phyloP scores from a whole-genome alignment of 2,797 vertebrate genomes.

The Smutsia temminckii region DNA sequence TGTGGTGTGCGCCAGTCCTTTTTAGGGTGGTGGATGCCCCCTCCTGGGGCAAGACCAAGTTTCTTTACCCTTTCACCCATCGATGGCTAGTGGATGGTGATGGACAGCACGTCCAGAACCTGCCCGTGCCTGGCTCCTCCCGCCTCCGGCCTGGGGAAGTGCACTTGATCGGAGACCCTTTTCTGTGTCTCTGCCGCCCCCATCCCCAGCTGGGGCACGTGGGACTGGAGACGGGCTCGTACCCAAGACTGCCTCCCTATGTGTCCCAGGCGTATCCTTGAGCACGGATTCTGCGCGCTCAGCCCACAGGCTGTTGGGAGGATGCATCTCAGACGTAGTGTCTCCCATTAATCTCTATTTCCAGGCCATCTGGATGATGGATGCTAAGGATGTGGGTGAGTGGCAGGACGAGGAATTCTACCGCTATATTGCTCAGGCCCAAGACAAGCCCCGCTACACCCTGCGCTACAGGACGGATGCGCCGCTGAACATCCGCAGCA shows the following conservation, averaged over 20 bases:
- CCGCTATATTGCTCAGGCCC: constrained; percentile 91
- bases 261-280: background rate
- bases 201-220: background rate
- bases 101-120: background rate
- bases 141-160: background rate
- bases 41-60: accelerated
- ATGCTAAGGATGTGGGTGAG: constrained; percentile 93
- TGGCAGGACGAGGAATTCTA: constrained; percentile 98
- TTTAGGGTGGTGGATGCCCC: background rate
- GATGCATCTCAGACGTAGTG: accelerated
- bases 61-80: accelerated
- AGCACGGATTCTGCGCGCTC: background rate
- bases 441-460: constrained; percentile 93
- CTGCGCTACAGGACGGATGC: constrained; percentile 96
- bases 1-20: background rate
- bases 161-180: background rate
- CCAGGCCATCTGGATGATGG: constrained; percentile 97
- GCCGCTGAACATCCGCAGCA: constrained; percentile 96
- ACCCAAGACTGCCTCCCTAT: background rate
- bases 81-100: accelerated
- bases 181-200: background rate
- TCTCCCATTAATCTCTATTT: background rate
- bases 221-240: background rate
- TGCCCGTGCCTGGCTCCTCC: background rate
- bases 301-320: background rate